Evolutionary conservation across 1,140 invertebrate species (phyloP).

Genomic region (Platorchestia sp.): DNA sequence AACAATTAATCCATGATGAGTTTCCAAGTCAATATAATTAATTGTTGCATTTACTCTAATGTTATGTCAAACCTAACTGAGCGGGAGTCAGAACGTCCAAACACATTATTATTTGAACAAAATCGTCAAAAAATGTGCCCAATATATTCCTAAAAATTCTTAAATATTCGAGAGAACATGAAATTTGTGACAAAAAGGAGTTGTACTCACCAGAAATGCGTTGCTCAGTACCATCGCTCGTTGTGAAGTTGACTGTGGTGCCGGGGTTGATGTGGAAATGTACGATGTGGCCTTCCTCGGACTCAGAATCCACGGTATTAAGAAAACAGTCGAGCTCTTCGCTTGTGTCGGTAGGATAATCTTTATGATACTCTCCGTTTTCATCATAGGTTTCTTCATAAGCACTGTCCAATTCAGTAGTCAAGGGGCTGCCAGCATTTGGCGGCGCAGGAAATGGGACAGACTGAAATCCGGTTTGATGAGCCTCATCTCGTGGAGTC

Average conservation of each 20-base stretch:
- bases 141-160: background rate
- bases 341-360: background rate
- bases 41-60: background rate
- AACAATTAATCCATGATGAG: background rate
- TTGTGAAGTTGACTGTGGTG: slow-evolving; percentile 58
- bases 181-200: background rate
- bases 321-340: slow-evolving; percentile 1
- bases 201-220: slow-evolving; percentile 57
- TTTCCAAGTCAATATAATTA: background rate
- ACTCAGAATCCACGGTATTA: background rate
- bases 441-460: background rate
- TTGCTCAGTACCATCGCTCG: slow-evolving; percentile 41
- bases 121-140: background rate
- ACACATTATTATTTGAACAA: background rate
- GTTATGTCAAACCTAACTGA: background rate
- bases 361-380: background rate
- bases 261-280: slow-evolving; percentile 58
- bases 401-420: background rate
- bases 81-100: background rate
- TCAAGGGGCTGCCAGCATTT: background rate
- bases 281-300: slow-evolving; percentile 31
- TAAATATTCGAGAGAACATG: background rate
- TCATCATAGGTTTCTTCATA: background rate
- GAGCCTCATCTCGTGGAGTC: background rate
- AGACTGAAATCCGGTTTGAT: slow-evolving; percentile 13